Evolutionary conservation across 2,888 invertebrate genomes (phyloP), one percentile per base, ranked within the genome.

Genomic region (Lasioglossum lativentre): DNA sequence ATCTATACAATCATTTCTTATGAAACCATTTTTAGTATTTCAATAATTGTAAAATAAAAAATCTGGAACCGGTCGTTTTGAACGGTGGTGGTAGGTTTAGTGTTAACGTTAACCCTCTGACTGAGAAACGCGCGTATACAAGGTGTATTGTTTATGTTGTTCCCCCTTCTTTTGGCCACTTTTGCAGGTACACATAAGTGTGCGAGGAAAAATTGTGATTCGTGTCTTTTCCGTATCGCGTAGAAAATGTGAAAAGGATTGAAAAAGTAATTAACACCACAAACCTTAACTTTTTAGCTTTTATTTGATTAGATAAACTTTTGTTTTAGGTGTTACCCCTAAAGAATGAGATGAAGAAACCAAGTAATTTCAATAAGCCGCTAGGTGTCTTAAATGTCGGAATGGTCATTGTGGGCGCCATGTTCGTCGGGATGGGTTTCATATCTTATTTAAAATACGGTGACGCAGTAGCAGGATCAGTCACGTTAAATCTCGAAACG

Each of bases 371-470:
- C 95, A 97, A 97, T 90, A 97, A 97, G 85, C 96, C 97, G 8
- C 94, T 97, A 14, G 99, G 99, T 2, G 98, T 99, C 1, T 95
- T 99, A 38, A 99, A 99, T 94, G 97, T 98, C 2, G 98, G 98
- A 75, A 99, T 99, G 98, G 95, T 97, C 4, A 95, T 97, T 23
- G 98, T 99, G 0, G 97, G 97, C 0, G 93, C 96, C 75, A 96
- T 99, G 92, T 98, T 99, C 94, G 96, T 98, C 66, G 96, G 97
- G 1, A 97, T 98, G 86, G 99, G 99, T 52, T 98, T 98, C 95
- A 96, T 98, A 79, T 98, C 98, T 6, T 99, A 98, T 95, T 96
- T 98, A 84, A 97, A 98, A 93, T 99, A 97, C 96, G 99, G 99
- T 0, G 97, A 98, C 12, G 95, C 96, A 0, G 97, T 98, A 3